These are phyloP conservation scores for Leptinotarsa defecta DNA, from an alignment of 1,140 invertebrate species.

Conservation along the genomic window DNA sequence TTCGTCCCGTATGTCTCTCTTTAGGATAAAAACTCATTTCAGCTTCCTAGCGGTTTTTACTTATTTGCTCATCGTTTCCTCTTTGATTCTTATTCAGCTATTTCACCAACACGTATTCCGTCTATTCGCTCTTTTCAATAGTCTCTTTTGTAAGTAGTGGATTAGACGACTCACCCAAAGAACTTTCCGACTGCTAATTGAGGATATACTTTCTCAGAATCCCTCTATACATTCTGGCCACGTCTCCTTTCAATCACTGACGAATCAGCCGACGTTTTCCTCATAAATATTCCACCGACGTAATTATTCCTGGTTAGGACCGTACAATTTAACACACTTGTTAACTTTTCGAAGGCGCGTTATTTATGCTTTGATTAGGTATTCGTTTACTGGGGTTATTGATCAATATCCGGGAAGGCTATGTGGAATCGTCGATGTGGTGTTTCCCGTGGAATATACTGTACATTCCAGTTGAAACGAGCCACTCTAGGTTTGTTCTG, in stretches of 20 bases:
- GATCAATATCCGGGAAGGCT: background rate
- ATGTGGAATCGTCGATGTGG: no score
- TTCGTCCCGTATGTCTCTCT: no score
- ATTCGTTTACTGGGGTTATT: background rate
- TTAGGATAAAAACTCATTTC: no score
- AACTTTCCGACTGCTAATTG: background rate
- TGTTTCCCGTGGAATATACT: no score
- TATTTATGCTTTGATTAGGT: conserved; percentile 1
- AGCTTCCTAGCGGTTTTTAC: no score
- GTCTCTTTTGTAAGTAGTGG: no score
- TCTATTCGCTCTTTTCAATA: no score
- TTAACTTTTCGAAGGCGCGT: background rate
- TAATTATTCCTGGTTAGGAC: background rate
- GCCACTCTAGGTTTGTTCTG: no score
- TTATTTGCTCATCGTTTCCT: no score
- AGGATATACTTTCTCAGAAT: background rate
- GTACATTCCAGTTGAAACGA: no score
- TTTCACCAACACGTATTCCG: no score
- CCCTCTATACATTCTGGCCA: background rate
- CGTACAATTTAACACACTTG: conserved; percentile 5
- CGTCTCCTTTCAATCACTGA: background rate
- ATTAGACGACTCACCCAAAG: background rate
- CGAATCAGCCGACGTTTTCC: background rate
- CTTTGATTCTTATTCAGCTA: no score
- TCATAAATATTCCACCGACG: background rate